Evolutionary conservation across 2,888 invertebrate species (phyloP), one percentile per base, ranked within the genome.

Genomic region (Caenorhabditis sulstoni): DNA sequence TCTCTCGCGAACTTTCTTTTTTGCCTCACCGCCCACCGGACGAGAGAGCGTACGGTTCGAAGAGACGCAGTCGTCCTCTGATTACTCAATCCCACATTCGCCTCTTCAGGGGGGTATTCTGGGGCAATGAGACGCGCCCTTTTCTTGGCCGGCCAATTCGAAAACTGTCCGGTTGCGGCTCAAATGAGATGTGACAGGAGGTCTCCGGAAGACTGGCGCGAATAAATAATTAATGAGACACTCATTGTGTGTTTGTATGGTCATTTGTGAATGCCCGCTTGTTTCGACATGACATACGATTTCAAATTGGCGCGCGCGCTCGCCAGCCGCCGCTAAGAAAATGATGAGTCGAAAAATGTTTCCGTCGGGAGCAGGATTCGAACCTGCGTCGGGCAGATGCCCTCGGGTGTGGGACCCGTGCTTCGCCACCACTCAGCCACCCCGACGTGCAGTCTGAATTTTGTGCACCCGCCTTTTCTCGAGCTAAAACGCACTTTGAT

Each of bases 181-280:
- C 71, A 71, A 71, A 71, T 71, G 71, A 50, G 71, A 71, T 71
- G 71, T 71, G 71, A 71, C 71, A 71, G 47, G 62, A 50, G 44
- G 35, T 29, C 29, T 29, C 58, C 45, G 45, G 62, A 41, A 47
- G 52, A 55, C 57, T 55, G 71, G 71, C 62, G 71, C 62, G 71
- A 64, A 71, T 71, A 71, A 71, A 71, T 71, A 71, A 71, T 71
- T 71, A 71, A 71, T 71, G 71, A 71, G 71, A 71, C 62, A 29
- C 29, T 29, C 29, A 29, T 29, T 29, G 29, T 29, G 29, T 71
- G 57, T 71, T 62, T 71, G 71, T 64, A 71, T 71, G 71, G 71
- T 57, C 71, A 71, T 71, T 71, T 71, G 62, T 61, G 52, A 29
- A 29, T 29, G 29, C 29, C 29, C 29, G n/a, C 70, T 41, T 64